A percentile compares a stretch with the other conserved stretches of the same genome.
phyloP scores from a whole-genome alignment of 2,797 vertebrate genomes.

The Caiman crocodilus region DNA sequence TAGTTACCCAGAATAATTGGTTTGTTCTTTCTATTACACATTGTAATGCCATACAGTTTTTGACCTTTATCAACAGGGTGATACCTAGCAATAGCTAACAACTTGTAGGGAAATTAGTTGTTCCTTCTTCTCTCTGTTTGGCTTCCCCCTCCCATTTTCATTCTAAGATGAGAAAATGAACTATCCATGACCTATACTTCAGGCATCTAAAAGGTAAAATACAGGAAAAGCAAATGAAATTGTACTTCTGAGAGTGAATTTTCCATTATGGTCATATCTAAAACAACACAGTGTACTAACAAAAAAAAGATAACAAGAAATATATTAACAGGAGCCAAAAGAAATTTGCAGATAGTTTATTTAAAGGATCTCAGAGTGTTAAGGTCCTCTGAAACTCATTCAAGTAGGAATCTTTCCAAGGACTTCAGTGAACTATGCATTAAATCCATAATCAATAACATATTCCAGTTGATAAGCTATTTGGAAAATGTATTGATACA shows the following conservation, averaged over 20 bases:
- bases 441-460: background rate
- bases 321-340: background rate
- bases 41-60: accelerated
- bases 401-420: background rate
- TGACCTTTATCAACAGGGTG: background rate
- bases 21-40: background rate
- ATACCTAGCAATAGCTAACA: background rate
- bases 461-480: background rate
- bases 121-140: accelerated
- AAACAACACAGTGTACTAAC: background rate
- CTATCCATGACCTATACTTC: background rate
- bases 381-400: background rate
- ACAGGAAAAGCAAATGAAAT: background rate
- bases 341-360: background rate
- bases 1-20: background rate
- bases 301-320: background rate
- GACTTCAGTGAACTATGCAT: background rate
- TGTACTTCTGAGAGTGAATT: background rate
- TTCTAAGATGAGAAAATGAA: background rate
- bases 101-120: background rate
- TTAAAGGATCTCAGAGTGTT: background rate
- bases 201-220: background rate
- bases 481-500: background rate
- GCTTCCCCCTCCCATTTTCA: background rate
- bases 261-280: background rate